phyloP scores from a whole-genome alignment of 2,113 vertebrate genomes.

The Thunnus maccoyii region DNA sequence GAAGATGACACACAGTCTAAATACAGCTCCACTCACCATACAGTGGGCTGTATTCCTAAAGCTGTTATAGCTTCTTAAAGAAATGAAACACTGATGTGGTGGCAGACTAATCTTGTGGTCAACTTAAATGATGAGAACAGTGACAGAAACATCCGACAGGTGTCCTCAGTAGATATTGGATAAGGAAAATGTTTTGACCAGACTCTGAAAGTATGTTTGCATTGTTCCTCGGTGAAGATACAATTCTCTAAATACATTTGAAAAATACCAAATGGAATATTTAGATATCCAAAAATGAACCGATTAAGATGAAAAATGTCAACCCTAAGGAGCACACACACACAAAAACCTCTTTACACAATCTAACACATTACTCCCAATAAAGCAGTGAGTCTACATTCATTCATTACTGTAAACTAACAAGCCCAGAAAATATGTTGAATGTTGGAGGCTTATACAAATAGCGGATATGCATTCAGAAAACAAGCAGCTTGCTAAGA shows the following conservation, averaged over 20 bases:
- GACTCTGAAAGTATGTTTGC: not conserved
- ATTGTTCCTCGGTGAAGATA: not conserved
- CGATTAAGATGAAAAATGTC: constrained; percentile 20
- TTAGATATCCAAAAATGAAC: constrained; percentile 17
- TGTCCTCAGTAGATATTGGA: not conserved
- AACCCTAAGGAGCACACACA: not conserved
- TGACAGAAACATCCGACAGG: not conserved
- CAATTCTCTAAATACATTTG: not conserved
- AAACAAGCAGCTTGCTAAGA: constrained; percentile 26
- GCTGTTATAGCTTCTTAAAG: not conserved
- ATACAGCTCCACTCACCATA: constrained; percentile 2
- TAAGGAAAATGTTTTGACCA: not conserved
- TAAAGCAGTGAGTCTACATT: constrained; percentile 17
- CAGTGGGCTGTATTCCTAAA: not conserved
- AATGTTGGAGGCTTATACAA: constrained; percentile 19
- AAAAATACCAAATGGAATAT: not conserved
- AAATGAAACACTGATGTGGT: too few species aligned
- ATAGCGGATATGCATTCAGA: constrained; percentile 21
- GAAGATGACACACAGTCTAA: constrained; percentile 32
- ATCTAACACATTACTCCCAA: constrained; percentile 14
- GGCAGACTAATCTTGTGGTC: not conserved
- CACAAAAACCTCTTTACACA: constrained; percentile 13
- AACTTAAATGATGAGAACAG: not conserved
- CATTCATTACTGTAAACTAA: constrained; percentile 43
- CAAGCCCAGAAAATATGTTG: constrained; percentile 35